phyloP scores from a whole-genome alignment of 1,140 invertebrate species.

The Formica selysi region DNA sequence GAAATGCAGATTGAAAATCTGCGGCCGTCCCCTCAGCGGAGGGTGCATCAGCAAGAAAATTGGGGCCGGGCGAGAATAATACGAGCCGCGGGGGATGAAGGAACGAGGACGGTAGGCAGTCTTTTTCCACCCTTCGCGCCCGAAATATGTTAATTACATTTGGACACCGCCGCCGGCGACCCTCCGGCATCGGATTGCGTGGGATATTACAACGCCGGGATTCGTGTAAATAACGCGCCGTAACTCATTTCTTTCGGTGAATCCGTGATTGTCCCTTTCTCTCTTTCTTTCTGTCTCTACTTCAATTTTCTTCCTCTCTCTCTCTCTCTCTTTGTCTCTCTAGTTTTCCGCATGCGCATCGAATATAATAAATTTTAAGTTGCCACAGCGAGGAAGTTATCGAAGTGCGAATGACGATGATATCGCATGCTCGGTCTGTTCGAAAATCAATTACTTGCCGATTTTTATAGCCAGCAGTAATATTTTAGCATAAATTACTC shows the following conservation, averaged over 20 bases:
- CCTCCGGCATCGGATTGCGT: conserved; percentile 45
- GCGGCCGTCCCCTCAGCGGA: conserved; percentile 60
- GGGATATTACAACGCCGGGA: conserved; percentile 56
- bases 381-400: conserved; percentile 3
- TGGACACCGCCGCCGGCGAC: conserved; percentile 54
- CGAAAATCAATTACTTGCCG: neutral
- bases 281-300: neutral
- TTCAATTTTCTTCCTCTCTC: too few relatives aligned
- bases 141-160: conserved; percentile 75
- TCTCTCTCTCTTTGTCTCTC: neutral
- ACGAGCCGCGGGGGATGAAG: conserved; percentile 54
- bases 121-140: conserved; percentile 60
- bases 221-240: conserved; percentile 56
- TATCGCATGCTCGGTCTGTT: conserved; percentile 14
- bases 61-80: conserved; percentile 74
- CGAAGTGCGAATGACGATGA: conserved; percentile 18
- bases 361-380: conserved; percentile 50
- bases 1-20: conserved; percentile 77
- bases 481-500: neutral
- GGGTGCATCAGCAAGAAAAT: conserved; percentile 75
- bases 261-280: neutral
- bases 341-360: neutral
- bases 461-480: conserved; percentile 21
- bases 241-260: conserved; percentile 53
- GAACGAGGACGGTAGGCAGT: conserved; percentile 42